Base-by-base conservation (phyloP, 2,113 vertebrate genomes). In the Crotalus helleri region DNA sequence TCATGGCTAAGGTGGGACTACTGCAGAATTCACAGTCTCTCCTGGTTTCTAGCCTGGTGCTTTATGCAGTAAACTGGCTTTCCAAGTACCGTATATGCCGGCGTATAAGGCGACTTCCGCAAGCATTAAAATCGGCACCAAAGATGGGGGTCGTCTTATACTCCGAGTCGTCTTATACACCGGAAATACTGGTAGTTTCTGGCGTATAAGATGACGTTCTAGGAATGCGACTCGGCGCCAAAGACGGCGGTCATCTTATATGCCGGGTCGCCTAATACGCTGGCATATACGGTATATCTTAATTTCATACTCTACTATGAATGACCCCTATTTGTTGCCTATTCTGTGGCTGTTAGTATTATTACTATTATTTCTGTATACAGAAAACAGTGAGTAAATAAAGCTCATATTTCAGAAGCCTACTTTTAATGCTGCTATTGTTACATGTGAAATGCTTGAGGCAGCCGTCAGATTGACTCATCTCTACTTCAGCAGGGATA, bases 401-500 rank as follows among this genome's bases (percentile, higher is more conserved):
- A 94, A 85, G 19, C 88, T 93, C 53, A 17, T 46, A 0, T 15
- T 69, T 46, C n/a, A 69, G 10, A 4, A 54, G 24, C 3, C 0
- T 1, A 3, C 3, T 12, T 11, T 88, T 17, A 74, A 2, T 54
- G 26, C 21, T 89, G 1, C 29, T 39, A 86, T 2, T 61, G 0
- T 29, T 91, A 0, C 19, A 8, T 13, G 39, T 23, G 0, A 58
- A 64, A 57, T 93, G 8, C 46, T 24, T 69, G 11, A 87, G 93
- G 26, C 12, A 86, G 74, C 46, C 10, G 0, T 61, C 85, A 39
- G 21, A 6, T 74, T 23, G 8, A 46, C 74, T 85, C 53, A 23
- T 51, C 93, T 7, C 49, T 61, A 21, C 58, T 53, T 93, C 92
- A 88, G 61, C 61, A 85, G 91, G 88, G 29, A 91, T 95, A 93